A percentile compares a stretch with the other conserved stretches of the same genome.
Evolutionary conservation across 2,888 invertebrate genomes (phyloP).

Genomic region (Gerris lacustris): DNA sequence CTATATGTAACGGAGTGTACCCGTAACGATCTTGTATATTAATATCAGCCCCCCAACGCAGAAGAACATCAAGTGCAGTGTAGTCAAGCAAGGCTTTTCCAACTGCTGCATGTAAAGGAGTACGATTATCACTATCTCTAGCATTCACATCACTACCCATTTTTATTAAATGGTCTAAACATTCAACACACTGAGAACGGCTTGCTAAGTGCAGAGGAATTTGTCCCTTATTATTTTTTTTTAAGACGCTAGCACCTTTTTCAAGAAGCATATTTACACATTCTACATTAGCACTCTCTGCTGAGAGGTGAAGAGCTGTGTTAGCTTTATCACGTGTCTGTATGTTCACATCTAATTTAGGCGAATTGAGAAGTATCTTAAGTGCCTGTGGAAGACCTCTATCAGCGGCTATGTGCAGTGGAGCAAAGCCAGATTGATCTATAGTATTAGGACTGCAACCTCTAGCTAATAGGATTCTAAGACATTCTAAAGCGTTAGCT

Average conservation of each 20-base stretch:
- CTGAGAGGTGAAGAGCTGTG: slow-evolving; percentile 71
- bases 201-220: slow-evolving; percentile 77
- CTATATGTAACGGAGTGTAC: slow-evolving; percentile 72
- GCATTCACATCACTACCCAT: slow-evolving; percentile 66
- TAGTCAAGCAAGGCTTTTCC: slow-evolving; percentile 71
- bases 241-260: slow-evolving; percentile 61
- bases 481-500: slow-evolving; percentile 69
- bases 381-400: slow-evolving; percentile 53
- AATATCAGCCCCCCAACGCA: slow-evolving; percentile 68
- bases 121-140: slow-evolving; percentile 66
- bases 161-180: slow-evolving; percentile 63
- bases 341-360: slow-evolving; percentile 56
- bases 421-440: slow-evolving; percentile 54
- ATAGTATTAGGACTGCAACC: slow-evolving; percentile 64
- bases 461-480: slow-evolving; percentile 58
- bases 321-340: slow-evolving; percentile 61
- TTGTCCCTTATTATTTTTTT: slow-evolving; percentile 65
- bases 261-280: slow-evolving; percentile 62
- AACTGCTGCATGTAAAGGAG: slow-evolving; percentile 70
- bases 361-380: slow-evolving; percentile 55
- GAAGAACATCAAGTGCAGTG: slow-evolving; percentile 61
- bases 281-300: slow-evolving; percentile 73
- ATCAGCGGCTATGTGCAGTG: slow-evolving; percentile 70
- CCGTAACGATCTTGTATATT: slow-evolving; percentile 76
- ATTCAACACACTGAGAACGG: slow-evolving; percentile 64